Base-by-base conservation (phyloP, 2,113 vertebrate species). In the Taurulus bubalis region DNA sequence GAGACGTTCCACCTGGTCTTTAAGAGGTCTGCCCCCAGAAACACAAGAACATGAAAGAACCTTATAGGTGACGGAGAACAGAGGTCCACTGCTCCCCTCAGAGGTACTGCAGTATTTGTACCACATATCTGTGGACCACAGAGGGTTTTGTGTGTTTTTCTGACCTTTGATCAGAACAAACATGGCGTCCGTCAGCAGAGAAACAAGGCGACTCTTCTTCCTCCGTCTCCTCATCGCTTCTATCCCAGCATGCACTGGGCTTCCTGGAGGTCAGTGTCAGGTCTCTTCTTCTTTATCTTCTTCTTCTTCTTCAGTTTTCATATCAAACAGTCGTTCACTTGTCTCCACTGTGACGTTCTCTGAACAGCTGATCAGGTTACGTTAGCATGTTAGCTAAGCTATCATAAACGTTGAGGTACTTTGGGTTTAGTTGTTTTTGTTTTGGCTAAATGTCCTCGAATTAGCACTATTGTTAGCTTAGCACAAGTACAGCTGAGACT, bases 191-290 rank as follows among this genome's bases (percentile, higher is more conserved):
- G 14, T 72, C 80, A 64, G 47, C 53, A 78, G 80, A 84, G 55
- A 63, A 66, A 75, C 3, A 71, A 58, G 28, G 28, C 24, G 14
- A 32, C 82, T 91, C 72, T 71, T 93, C 79, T 56, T 90, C 56
- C 32, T 90, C 2, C 58, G 71, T 14, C 62, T 94, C 71, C 71
- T 91, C 80, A 40, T 85, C 2, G 66, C 24, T 14, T 58, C 30
- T 47, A 3, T 94, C 87, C 88, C 89, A 91, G 87, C 71, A 79
- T 94, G 92, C 93, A 84, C 65, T 38, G 94, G 91, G 77, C 45
- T 74, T 38, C 78, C 83, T 2, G 81, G 56, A 88, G 94, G 95
- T 95, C 83, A 93, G 94, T 58, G 11, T 91, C 51, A 59, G 56
- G 12, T 28, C 2, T 70, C 1, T 7, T 8, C 30, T 60, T 60